Evolutionary conservation across 2,888 invertebrate genomes (phyloP).

Genomic region (Lacanobia oleracea): DNA sequence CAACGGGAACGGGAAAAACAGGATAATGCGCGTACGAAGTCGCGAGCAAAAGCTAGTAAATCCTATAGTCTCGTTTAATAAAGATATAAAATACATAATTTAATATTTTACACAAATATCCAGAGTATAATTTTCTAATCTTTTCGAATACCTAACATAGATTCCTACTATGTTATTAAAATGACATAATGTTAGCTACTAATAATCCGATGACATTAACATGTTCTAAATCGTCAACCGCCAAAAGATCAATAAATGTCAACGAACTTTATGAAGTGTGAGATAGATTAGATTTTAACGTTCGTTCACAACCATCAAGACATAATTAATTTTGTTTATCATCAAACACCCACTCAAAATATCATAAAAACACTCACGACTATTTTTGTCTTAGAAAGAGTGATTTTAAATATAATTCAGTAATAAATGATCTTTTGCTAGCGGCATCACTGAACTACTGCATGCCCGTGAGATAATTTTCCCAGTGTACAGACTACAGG

Average conservation of each 20-base stretch:
- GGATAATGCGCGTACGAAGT: too few species aligned
- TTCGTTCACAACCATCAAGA: slow-evolving; percentile 17
- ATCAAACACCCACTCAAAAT: slow-evolving; percentile 44
- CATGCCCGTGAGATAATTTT: background rate
- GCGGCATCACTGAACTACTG: background rate
- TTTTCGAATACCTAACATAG: background rate
- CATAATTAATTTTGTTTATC: slow-evolving; percentile 53
- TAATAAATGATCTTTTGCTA: slow-evolving; percentile 19
- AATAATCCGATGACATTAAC: background rate
- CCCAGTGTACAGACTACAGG: too few species aligned
- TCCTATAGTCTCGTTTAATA: background rate
- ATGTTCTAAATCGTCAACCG: slow-evolving; percentile 3
- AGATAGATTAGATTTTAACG: slow-evolving; percentile 2
- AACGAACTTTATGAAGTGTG: slow-evolving; percentile 27
- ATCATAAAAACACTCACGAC: slow-evolving; percentile 27
- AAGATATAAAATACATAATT: too few species aligned
- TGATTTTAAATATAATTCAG: slow-evolving; percentile 21
- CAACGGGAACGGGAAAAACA: too few species aligned
- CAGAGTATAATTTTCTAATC: background rate
- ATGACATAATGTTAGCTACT: background rate
- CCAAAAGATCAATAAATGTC: slow-evolving; percentile 22
- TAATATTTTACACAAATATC: too few species aligned
- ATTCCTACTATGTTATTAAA: background rate
- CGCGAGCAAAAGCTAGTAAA: too few species aligned
- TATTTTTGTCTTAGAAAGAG: slow-evolving; percentile 18